Conservation (phyloP, 2,888 invertebrate species). For the Halocaridina rubra region DNA sequence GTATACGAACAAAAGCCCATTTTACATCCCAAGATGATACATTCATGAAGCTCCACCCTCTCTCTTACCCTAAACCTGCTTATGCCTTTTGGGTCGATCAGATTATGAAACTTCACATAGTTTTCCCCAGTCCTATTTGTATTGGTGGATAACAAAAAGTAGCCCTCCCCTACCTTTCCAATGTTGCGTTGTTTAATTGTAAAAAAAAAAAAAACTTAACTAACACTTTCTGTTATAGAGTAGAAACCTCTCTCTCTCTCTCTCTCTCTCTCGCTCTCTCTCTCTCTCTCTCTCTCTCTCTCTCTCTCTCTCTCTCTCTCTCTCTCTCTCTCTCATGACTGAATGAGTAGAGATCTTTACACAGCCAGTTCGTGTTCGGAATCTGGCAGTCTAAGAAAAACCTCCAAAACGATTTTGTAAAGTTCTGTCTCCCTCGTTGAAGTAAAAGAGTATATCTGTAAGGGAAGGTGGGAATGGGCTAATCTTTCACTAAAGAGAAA, state of each 20-base stretch:
- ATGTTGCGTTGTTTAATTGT: background rate
- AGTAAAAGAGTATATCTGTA: background rate
- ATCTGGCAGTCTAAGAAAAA: background rate
- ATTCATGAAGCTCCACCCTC: no score
- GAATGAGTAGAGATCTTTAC: no score
- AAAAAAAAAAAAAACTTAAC: no score
- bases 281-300: conserved; percentile 1
- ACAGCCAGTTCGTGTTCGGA: background rate
- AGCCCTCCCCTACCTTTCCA: background rate
- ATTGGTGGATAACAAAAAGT: background rate
- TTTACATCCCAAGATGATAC: no score
- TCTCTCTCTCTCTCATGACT: background rate
- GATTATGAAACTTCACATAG: background rate
- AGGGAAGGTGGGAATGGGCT: background rate
- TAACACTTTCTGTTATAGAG: no score
- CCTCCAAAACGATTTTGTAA: background rate
- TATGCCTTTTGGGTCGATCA: background rate
- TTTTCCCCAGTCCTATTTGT: background rate
- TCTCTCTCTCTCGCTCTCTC: conserved; percentile 1
- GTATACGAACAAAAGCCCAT: no score
- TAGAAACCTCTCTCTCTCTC: background rate
- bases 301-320: conserved; percentile 1
- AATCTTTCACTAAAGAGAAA: background rate
- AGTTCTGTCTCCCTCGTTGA: background rate
- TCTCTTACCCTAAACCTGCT: no score